Evolutionary conservation across 2,113 vertebrate species (phyloP), one percentile per base, ranked within the genome.

Genomic region (Raphicerus campestris): DNA sequence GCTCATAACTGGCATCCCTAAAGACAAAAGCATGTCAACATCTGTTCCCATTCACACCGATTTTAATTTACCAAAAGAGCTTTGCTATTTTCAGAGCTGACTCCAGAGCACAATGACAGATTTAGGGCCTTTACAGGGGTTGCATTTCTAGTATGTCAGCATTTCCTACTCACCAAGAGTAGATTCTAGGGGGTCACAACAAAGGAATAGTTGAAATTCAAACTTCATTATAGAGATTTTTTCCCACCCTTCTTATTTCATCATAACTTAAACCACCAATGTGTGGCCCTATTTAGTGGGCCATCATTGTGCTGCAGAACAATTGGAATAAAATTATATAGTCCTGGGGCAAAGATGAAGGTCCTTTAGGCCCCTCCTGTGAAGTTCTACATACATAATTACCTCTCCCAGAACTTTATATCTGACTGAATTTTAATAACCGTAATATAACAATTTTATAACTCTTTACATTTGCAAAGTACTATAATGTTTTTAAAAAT

Each of bases 71-170:
- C 98, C 99, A 98, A 99, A 98, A 99, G 98, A 98, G 98, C 98
- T 98, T 98, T 98, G 98, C 98, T 99, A 99, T 99, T 99, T 99
- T 99, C 98, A 98, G 98, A 99, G 92, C 98, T 98, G 94, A 98
- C 98, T 99, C 98, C 98, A 98, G 97, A 98, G 98, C 98, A 99
- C 99, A 99, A 99, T 99, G 99, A 99, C 99, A 99, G 99, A 99
- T 99, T 99, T 99, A 99, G 99, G 98, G 98, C 98, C 99, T 99
- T 99, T 99, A 99, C 99, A 99, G 98, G 98, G 98, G 98, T 98
- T 98, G 98, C 96, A 58, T 99, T 99, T 99, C 98, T 98, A 99
- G 97, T 94, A 97, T 98, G 99, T 99, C 99, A 99, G 99, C 98
- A 93, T 98, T 99, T 99, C 98, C 87, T 97, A 70, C 98, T 98